Evolutionary conservation across 1,140 invertebrate species (phyloP).

Genomic region (Polypedilum pembai): DNA sequence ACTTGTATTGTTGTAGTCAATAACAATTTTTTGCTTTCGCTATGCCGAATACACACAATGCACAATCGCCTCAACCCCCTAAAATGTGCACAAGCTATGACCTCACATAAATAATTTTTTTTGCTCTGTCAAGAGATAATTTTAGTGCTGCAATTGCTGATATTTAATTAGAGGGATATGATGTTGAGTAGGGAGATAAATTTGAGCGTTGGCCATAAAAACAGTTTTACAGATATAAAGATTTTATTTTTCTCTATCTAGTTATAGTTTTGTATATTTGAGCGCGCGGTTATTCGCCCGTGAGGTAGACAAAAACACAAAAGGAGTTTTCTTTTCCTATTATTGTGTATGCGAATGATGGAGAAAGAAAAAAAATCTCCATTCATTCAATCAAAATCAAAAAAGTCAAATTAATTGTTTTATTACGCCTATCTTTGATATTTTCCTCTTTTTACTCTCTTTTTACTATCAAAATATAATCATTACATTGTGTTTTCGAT

Average conservation of each 20-base stretch:
- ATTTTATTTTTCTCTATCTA: background rate
- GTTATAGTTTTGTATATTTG: background rate
- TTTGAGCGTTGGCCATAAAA: background rate
- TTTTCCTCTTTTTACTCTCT: background rate
- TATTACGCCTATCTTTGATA: conserved; percentile 15
- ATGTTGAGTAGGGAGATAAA: background rate
- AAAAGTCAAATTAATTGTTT: conserved; percentile 5
- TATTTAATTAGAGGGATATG: background rate
- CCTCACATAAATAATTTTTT: conserved; percentile 3
- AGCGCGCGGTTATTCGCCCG: background rate
- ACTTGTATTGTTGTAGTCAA: conserved; percentile 3
- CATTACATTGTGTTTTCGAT: background rate
- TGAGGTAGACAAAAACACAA: background rate
- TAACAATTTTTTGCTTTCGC: background rate
- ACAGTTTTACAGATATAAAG: background rate
- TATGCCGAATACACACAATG: background rate
- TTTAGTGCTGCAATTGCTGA: background rate
- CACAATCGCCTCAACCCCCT: background rate
- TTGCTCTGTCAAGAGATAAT: background rate
- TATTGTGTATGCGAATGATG: background rate
- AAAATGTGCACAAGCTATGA: background rate
- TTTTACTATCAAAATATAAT: background rate
- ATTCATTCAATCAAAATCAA: background rate
- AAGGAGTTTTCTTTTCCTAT: background rate
- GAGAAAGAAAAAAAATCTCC: no score